Base-by-base conservation (phyloP, 2,113 vertebrate species). In the Accipiter virgatus region DNA sequence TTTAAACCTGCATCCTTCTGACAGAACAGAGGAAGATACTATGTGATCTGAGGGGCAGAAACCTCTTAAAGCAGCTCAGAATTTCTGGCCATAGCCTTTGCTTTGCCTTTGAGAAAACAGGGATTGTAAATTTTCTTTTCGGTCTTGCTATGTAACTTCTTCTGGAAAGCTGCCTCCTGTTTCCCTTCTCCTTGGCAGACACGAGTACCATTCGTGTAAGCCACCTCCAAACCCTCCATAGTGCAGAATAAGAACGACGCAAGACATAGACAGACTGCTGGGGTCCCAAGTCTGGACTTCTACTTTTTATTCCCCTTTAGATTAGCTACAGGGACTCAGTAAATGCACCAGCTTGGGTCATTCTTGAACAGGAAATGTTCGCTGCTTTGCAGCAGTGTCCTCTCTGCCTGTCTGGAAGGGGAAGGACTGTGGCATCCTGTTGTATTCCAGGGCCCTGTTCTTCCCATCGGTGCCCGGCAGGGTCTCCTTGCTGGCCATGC, bases 401-500 rank as follows among this genome's bases (percentile, higher is more conserved):
- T 0, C 36, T 74, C 61, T 52, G 36, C 17, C 43, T 43, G 43
- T 17, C 11, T 7, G 8, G 50, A 36, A 71, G 22, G 55, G 22
- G 27, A 62, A 53, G 56, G 40, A 14, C 16, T 1, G 6, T 13
- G 42, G 8, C 6, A 31, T 8, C 10, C 12, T 22, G 29, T 55
- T 55, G 10, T 12, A 9, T 13, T 22, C 40, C 47, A 55, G 47
- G 18, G 23, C 14, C 38, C 34, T 19, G 38, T 16, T 16, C 47
- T 18, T 80, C 18, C 14, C 25, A 6, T 8, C 0, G 1, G 23
- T 42, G 13, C 8, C 20, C 0, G 0, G 19, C 6, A 34, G 21
- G 26, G 3, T 61, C 13, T 17, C 6, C 53, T 14, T 43, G 32
- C 13, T 31, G 63, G 20, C 26, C 2, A 3, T 50, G 62, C 52